Evolutionary conservation across 2,797 vertebrate species (phyloP).

Genomic region (Sebastes alutus): DNA sequence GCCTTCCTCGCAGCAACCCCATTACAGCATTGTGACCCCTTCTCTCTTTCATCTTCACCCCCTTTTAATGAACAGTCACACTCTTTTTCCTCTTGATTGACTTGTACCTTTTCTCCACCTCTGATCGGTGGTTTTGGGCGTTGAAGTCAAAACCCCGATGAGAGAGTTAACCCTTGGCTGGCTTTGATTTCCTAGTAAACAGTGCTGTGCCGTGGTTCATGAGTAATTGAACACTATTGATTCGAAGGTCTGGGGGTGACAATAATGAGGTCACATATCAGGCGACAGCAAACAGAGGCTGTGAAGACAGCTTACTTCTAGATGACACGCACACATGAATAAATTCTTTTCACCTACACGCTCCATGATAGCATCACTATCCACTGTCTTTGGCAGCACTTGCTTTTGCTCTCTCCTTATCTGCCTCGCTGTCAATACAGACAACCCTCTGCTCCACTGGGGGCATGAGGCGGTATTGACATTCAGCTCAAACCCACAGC

Average conservation of each 20-base stretch:
- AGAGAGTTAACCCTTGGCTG: constrained; percentile 60
- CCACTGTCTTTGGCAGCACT: constrained; percentile 70
- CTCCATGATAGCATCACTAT: constrained; percentile 63
- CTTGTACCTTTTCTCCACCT: constrained; percentile 43
- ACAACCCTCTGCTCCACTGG: constrained; percentile 73
- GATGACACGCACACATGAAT: neutral
- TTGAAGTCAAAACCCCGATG: constrained; percentile 50
- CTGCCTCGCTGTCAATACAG: constrained; percentile 77
- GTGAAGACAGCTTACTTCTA: constrained; percentile 53
- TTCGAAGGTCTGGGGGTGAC: constrained; percentile 74
- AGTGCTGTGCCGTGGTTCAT: constrained; percentile 66
- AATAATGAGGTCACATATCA: constrained; percentile 79
- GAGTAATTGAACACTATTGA: constrained; percentile 83
- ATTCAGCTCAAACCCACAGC: constrained; percentile 83
- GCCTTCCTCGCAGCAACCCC: constrained; percentile 55
- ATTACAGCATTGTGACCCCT: constrained; percentile 68
- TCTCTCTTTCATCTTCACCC: constrained; percentile 72
- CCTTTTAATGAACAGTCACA: constrained; percentile 72
- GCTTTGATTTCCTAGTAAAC: constrained; percentile 60
- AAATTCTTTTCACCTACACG: constrained; percentile 54
- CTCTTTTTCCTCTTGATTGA: constrained; percentile 59
- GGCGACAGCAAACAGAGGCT: constrained; percentile 73
- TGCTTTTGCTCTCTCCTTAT: constrained; percentile 67
- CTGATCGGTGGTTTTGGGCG: constrained; percentile 19
- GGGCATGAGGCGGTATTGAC: constrained; percentile 82